Conservation (phyloP, 2,797 vertebrate genomes). For the Urosaurus nigricauda region DNA sequence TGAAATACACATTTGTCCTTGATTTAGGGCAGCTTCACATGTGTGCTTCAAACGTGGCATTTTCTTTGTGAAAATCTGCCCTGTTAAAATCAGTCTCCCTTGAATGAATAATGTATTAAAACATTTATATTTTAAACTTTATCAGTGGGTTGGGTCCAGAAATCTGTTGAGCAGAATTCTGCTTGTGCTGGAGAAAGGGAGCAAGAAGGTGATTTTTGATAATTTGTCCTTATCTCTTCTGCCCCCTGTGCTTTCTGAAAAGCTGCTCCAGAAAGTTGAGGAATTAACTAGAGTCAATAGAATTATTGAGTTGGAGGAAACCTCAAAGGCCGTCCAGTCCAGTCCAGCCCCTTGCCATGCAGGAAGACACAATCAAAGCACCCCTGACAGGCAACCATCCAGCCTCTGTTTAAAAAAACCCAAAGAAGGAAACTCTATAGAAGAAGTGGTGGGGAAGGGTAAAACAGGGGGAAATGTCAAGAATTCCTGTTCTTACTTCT, state of each 20-base stretch:
- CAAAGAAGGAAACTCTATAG: background rate
- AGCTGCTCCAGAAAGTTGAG: background rate
- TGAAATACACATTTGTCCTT: constrained; percentile 35
- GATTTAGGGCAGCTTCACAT: background rate
- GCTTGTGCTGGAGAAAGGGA: background rate
- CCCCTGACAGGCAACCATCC: no score
- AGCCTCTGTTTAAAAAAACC: no score
- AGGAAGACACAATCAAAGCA: no score
- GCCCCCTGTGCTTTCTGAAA: no score
- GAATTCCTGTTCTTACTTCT: no score
- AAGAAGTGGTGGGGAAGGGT: background rate
- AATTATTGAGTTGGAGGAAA: no score
- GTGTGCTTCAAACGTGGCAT: background rate
- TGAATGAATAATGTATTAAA: background rate
- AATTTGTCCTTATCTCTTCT: no score
- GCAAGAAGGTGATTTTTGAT: background rate
- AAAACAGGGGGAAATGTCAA: background rate
- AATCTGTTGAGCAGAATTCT: background rate
- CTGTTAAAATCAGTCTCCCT: background rate
- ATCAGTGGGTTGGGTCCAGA: background rate
- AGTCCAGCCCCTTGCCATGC: no score
- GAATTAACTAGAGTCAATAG: background rate
- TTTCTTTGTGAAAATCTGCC: background rate
- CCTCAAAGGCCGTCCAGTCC: no score
- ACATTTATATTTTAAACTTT: background rate